phyloP scores from a whole-genome alignment of 1,140 invertebrate species.

The Megathymus violae region DNA sequence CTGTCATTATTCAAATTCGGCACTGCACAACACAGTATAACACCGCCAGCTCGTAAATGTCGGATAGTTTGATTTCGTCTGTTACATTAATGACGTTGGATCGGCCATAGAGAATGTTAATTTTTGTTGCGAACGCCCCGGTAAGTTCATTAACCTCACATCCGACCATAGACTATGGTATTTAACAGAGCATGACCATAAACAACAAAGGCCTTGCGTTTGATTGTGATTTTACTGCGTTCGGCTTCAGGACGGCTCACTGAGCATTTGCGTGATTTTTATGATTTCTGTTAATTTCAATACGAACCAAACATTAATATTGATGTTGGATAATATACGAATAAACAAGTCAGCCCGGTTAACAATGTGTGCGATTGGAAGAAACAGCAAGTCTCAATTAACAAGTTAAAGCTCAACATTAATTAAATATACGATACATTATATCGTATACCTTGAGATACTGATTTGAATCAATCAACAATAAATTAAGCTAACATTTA shows the following conservation, averaged over 20 bases:
- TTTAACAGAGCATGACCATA: conserved; percentile 76
- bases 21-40: conserved; percentile 30
- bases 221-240: conserved; percentile 27
- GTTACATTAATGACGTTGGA: conserved; percentile 60
- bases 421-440: neutral
- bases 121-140: conserved; percentile 65
- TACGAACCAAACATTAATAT: neutral
- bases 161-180: conserved; percentile 73
- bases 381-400: neutral
- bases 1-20: conserved; percentile 17
- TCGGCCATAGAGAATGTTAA: conserved; percentile 70
- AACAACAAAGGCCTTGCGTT: conserved; percentile 52
- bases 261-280: conserved; percentile 20
- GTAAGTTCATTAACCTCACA: conserved; percentile 64
- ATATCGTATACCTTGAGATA: neutral
- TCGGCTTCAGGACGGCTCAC: conserved; percentile 32
- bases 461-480: conserved; percentile 6
- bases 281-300: neutral
- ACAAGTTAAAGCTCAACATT: neutral
- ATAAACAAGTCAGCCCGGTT: neutral
- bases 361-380: neutral
- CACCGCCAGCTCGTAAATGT: conserved; percentile 45
- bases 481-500: neutral
- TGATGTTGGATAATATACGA: neutral
- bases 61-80: conserved; percentile 54